Base-by-base conservation (phyloP, 2,797 vertebrate species). In the Huso huso region DNA sequence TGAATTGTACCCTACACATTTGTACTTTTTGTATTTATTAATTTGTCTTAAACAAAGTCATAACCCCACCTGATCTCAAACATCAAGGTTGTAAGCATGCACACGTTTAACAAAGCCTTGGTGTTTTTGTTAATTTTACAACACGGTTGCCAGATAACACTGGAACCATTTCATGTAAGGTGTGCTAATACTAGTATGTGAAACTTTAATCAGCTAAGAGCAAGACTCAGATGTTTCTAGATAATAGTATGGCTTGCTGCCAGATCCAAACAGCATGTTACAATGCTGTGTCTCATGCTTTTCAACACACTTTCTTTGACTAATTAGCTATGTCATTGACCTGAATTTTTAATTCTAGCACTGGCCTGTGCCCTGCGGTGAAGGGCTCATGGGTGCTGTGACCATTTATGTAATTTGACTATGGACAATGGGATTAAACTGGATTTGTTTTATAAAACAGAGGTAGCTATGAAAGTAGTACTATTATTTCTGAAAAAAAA, bases 201-300 rank as follows among this genome's bases (percentile, higher is more conserved):
- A 58, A 15, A 58, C 55, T 58, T 58, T 58, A 58, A 58, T 58
- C 55, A 58, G 55, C 55, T 58, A 58, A 58, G 55, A 58, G 55
- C 55, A 58, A 58, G 55, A n/a, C 6, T 11, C 7, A 13, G 15
- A 13, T 1, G 55, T 58, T 58, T 58, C 12, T 6, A 58, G 55
- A 58, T 58, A 13, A 58, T 58, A 58, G 6, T n/a, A 58, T 11
- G 55, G 55, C 55, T 58, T 58, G 55, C 7, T 58, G 55, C 55
- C 11, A 58, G 15, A 58, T n/a, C 10, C 55, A 58, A n/a, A 58
- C 15, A 13, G 55, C 12, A 13, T 10, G 15, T 58, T 58, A 58
- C 3, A 13, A 13, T 58, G 6, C 15, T 58, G 11, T n/a, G 15
- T 11, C 55, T 58, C 55, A 58, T 58, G 55, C n/a, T 58, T 58